Base-by-base conservation (phyloP, 2,888 invertebrate genomes). In the Imbricaverruca yamaguchii region DNA sequence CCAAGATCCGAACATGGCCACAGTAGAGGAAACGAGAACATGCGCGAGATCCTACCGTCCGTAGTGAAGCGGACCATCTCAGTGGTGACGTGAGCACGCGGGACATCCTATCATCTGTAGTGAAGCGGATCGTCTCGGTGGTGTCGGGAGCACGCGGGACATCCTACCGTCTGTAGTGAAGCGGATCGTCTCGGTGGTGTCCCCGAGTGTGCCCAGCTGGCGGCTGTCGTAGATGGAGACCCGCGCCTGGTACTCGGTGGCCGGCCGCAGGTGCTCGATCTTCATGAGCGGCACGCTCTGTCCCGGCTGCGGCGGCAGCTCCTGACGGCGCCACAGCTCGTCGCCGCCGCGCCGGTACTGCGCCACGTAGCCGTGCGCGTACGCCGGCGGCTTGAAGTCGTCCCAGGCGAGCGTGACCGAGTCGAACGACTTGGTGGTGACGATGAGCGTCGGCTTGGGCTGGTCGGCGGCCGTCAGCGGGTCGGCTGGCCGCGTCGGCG, bases 331-430 rank as follows among this genome's bases (percentile, higher is more conserved):
- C 69, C 80, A 81, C 23, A 78, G 9, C 8, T 25, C 69, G 63
- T 63, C 39, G 39, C 69, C 80, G 55, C 80, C 59, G 74, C 82
- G 81, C 25, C 84, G 83, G 83, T 85, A 86, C 82, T 86, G 85
- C 11, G 85, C 83, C n/a, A 85, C 85, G 80, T 86, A 86, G 39
- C 85, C 85, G 11, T 84, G 84, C 56, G 85, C 84, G 82, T 85
- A 85, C 81, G 83, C 84, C 1, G 83, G 83, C 18, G 84, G 83
- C 81, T 85, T 86, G 82, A 86, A 86, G 83, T 86, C 86, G 83
- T 86, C 86, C 85, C 86, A 86, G 9, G 86, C 86, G 23, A 86
- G 84, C 15, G 85, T 85, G 74, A 85, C 82, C 13, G 85, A 84
- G 80, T 83, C 83, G 74, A 84, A 84, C 21, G 84, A 84, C 59